Percentiles rank a stretch among this genome's conserved stretches.
These are phyloP conservation scores for Drosophila subquinaria DNA, from an alignment of 2,888 invertebrate genomes.

Conservation along the genomic window DNA sequence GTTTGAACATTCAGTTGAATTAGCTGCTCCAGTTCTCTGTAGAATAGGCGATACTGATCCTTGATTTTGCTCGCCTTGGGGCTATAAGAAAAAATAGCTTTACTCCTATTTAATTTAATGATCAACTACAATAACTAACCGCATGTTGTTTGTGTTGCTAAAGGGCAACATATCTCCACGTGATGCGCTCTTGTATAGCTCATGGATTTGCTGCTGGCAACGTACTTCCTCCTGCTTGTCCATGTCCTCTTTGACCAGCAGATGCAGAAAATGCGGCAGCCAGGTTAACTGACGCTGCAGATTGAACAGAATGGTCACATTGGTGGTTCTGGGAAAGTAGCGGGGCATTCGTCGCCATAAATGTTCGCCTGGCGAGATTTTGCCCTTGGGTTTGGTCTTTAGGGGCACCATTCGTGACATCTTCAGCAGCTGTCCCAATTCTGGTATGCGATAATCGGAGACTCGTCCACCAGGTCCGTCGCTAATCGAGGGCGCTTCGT, in stretches of 20 bases:
- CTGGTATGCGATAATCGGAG: constrained; percentile 94
- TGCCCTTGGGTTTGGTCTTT: constrained; percentile 86
- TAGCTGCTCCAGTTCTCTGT: constrained; percentile 94
- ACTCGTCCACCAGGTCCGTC: constrained; percentile 98
- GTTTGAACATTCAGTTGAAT: constrained; percentile 92
- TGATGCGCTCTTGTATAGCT: constrained; percentile 92
- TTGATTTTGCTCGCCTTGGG: constrained; percentile 88
- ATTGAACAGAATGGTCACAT: constrained; percentile 95
- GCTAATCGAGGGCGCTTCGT: constrained; percentile 97
- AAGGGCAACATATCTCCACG: constrained; percentile 93
- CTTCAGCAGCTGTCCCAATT: constrained; percentile 95
- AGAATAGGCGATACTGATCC: constrained; percentile 96
- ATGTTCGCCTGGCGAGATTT: constrained; percentile 88
- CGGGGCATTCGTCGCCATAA: constrained; percentile 91
- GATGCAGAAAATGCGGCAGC: constrained; percentile 91
- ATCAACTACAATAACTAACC: constrained; percentile 84
- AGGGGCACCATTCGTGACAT: constrained; percentile 92
- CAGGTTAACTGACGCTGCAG: constrained; percentile 92
- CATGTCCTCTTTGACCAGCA: constrained; percentile 93
- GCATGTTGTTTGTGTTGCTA: constrained; percentile 86
- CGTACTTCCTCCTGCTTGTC: constrained; percentile 94
- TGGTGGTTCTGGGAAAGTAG: constrained; percentile 95
- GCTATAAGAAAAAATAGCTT: constrained; percentile 43
- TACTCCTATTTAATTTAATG: background rate
- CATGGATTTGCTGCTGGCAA: constrained; percentile 94